A percentile compares a stretch with the other conserved stretches of the same genome.
Conservation (phyloP, 2,888 invertebrate species). For the Polymixis flavicincta region DNA sequence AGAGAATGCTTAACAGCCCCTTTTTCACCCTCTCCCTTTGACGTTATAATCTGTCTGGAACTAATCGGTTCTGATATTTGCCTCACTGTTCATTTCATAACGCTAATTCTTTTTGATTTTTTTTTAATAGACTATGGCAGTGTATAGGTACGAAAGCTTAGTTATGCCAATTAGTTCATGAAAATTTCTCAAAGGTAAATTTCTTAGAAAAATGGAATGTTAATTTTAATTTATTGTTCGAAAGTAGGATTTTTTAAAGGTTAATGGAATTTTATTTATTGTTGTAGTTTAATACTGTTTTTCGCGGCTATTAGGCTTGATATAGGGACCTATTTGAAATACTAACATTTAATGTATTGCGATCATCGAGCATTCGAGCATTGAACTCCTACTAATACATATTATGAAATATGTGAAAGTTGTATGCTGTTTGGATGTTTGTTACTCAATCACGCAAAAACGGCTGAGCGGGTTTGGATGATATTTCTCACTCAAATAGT, state of each 20-base stretch:
- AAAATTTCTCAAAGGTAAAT: slow-evolving; percentile 21
- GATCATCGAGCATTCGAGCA: too few relatives aligned
- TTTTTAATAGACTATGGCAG: slow-evolving; percentile 10
- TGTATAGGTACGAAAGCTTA: not conserved
- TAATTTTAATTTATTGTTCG: slow-evolving; percentile 24
- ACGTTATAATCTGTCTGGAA: slow-evolving; percentile 83
- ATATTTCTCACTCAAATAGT: too few relatives aligned
- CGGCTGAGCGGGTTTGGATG: too few relatives aligned
- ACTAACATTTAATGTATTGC: too few relatives aligned
- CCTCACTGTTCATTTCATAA: slow-evolving; percentile 61
- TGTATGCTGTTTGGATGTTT: too few relatives aligned
- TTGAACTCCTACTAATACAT: too few relatives aligned
- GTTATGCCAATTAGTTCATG: slow-evolving; percentile 8
- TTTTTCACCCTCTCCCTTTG: slow-evolving; percentile 79
- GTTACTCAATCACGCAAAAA: too few relatives aligned
- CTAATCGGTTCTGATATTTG: slow-evolving; percentile 83
- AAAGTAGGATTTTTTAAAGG: slow-evolving; percentile 5
- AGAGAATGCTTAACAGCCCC: slow-evolving; percentile 63
- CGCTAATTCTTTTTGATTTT: slow-evolving; percentile 68
- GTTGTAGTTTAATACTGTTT: slow-evolving; percentile 13
- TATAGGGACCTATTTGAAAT: not conserved
- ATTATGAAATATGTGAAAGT: too few relatives aligned
- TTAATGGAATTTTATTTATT: slow-evolving; percentile 9
- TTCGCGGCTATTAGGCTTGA: not conserved
- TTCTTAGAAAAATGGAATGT: not conserved